Evolutionary conservation across 1,140 invertebrate genomes (phyloP).

Genomic region (Chelonus insularis): DNA sequence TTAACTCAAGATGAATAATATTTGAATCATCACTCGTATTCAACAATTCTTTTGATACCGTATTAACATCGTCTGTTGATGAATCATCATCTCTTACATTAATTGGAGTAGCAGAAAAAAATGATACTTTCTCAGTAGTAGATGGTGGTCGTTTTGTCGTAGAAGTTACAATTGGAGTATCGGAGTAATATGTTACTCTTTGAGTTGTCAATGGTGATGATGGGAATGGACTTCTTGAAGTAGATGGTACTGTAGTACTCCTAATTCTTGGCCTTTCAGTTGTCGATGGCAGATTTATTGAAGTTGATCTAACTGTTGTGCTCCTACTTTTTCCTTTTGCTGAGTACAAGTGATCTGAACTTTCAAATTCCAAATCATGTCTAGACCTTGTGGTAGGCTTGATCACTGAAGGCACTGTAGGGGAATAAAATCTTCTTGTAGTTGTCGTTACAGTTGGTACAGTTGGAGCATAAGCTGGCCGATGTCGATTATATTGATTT

Average conservation of each 20-base stretch:
- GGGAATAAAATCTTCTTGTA: slow-evolving; percentile 48
- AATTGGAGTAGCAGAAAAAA: neutral
- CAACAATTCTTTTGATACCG: neutral
- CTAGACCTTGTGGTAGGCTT: slow-evolving; percentile 42
- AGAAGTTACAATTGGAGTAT: too few relatives aligned
- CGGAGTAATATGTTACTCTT: too few relatives aligned
- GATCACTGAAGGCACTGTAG: slow-evolving; percentile 47
- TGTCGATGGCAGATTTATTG: neutral
- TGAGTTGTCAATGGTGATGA: too few relatives aligned
- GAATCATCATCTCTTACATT: neutral
- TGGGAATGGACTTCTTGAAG: too few relatives aligned
- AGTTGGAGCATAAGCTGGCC: slow-evolving; percentile 50
- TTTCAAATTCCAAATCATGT: slow-evolving; percentile 43
- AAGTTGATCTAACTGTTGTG: slow-evolving; percentile 3
- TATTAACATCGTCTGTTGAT: neutral
- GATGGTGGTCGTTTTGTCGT: neutral
- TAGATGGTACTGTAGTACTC: too few relatives aligned
- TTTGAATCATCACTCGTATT: too few relatives aligned
- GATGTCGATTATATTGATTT: slow-evolving; percentile 36
- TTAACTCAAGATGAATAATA: too few relatives aligned
- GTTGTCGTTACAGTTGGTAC: slow-evolving; percentile 53
- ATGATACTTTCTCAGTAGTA: neutral
- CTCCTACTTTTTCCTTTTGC: slow-evolving; percentile 23
- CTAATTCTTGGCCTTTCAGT: neutral
- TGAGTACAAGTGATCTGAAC: slow-evolving; percentile 45